Base-by-base conservation (phyloP, 2,797 vertebrate genomes). In the Microctenopoma steveboyesi region DNA sequence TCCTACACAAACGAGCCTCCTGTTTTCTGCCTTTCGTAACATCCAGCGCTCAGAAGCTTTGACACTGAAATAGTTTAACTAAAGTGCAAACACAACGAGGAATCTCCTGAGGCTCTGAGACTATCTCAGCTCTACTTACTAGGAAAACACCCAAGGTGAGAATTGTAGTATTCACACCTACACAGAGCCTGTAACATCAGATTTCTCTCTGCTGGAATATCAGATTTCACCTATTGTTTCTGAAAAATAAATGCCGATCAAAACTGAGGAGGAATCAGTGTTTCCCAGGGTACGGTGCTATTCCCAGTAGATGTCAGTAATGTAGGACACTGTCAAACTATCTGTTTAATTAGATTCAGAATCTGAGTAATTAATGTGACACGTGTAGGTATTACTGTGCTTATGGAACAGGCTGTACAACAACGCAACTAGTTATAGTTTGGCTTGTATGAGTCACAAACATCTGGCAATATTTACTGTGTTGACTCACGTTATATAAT, bases 141-240 rank as follows among this genome's bases (percentile, higher is more conserved):
- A 64, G 75, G 69, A 79, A 88, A 84, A 78, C 73, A 79, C 66
- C 78, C 64, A 66, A 79, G 63, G 73, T 84, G 80, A 79, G 76
- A 83, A 83, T 83, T 64, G 60, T 75, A 74, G 72, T 78, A 81
- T 79, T 83, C 75, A 86, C 81, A 78, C 79, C 65, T 68, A 65
- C 66, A 71, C 72, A 73, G 48, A 84, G 65, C 54, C 52, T 70
- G 67, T 64, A 50, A n/a, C 33, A 69, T 74, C 60, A 42, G 54
- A 74, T 67, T 48, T 51, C 42, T 65, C 30, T 66, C n/a, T 4
- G 57, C 61, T 67, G 45, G 35, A 52, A 49, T 53, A 27, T 81
- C 46, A 56, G 37, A 69, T 75, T 78, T 62, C 55, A 59, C 72
- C 47, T 55, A 56, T 40, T 64, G 11, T 55, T 60, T 25, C 33